Evolutionary conservation across 2,113 vertebrate genomes (phyloP), one percentile per base, ranked within the genome.

Genomic region (Colossoma macropomum): DNA sequence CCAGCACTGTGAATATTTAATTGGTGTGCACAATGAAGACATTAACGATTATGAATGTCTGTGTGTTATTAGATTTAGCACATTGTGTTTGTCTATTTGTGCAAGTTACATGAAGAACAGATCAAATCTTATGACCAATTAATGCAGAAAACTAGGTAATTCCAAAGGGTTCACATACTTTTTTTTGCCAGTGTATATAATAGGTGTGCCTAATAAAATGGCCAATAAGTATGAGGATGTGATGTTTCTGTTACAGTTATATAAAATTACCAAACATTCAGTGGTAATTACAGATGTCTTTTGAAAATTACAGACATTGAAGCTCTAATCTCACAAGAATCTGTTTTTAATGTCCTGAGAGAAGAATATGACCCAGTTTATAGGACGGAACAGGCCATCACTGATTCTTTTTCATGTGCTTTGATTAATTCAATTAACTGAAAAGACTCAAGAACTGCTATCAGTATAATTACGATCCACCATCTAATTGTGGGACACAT

Each of bases 401-500:
- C 60, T 48, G 45, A 52, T 50, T 66, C 19, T 50, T 23, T 25
- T 48, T 45, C 28, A 0, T 50, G 12, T 65, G 79, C 70, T 62
- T 63, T 63, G 41, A 77, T 63, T 63, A 63, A 77, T 63, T 77
- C 34, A 77, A 77, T 63, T 63, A 77, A 63, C 16, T 63, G 59
- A 63, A 62, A 77, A 48, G 60, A 63, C 32, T n/a, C 16, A 77
- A 77, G 59, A 77, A 63, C 21, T 25, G 23, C 59, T 62, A 62
- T 62, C 59, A 62, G 68, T 71, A n/a, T 45, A 71, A 71, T 71
- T 71, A 71, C n/a, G 68, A 25, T 45, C 38, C 68, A 45, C 45
- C 19, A 9, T 27, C 68, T 71, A 71, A 71, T 23, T 71, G 68
- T 71, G 38, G 34, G 21, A 71, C n/a, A 41, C 34, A 45, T 71